Evolutionary conservation across 2,888 invertebrate genomes (phyloP).

Genomic region (Ophion slaviceki): DNA sequence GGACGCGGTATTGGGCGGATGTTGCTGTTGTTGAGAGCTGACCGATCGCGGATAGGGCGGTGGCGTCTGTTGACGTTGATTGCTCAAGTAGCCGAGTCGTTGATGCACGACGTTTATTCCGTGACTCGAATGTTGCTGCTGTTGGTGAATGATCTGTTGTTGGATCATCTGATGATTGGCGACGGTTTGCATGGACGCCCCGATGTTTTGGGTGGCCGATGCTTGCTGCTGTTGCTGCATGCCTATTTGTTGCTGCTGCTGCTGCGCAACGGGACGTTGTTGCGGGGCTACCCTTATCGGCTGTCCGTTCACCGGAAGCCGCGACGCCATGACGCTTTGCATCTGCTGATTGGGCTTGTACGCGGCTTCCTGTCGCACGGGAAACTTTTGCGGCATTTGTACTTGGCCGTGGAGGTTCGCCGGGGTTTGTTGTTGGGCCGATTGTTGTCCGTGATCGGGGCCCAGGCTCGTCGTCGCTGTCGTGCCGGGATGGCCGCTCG

Average conservation of each 20-base stretch:
- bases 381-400: constrained; percentile 81
- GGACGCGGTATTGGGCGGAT: constrained; percentile 61
- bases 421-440: constrained; percentile 63
- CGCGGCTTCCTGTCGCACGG: constrained; percentile 79
- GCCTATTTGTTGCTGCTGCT: constrained; percentile 73
- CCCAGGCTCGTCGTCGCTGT: constrained; percentile 63
- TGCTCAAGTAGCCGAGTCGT: constrained; percentile 77
- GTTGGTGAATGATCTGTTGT: constrained; percentile 58
- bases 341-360: constrained; percentile 76
- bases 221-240: constrained; percentile 74
- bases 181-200: constrained; percentile 66
- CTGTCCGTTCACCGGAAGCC: constrained; percentile 81
- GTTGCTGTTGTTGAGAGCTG: constrained; percentile 68
- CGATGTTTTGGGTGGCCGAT: constrained; percentile 54
- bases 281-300: constrained; percentile 76
- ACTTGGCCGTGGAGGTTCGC: constrained; percentile 78
- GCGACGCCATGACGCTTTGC: constrained; percentile 77
- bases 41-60: constrained; percentile 83
- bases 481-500: constrained; percentile 65
- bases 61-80: constrained; percentile 80
- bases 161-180: constrained; percentile 68
- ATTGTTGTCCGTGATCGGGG: constrained; percentile 55
- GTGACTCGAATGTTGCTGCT: constrained; percentile 51
- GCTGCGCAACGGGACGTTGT: constrained; percentile 71
- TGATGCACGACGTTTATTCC: constrained; percentile 79